Base-by-base conservation (phyloP, 2,113 vertebrate species). In the Cryptomyrus ogoouensis region DNA sequence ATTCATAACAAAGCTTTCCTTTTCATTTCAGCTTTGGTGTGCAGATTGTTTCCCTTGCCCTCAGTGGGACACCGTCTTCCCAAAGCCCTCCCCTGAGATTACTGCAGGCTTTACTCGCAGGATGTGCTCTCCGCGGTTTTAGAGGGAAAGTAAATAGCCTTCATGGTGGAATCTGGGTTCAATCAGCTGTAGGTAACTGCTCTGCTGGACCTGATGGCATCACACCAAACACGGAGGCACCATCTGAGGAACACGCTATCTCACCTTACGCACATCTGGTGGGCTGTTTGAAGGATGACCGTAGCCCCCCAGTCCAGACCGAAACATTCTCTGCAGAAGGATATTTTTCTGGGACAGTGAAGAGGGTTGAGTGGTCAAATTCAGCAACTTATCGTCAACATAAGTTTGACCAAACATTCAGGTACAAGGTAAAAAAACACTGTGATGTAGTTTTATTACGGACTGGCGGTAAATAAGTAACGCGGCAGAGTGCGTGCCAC, bases 231-330 rank as follows among this genome's bases (percentile, higher is more conserved):
- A 62, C 17, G 42, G 87, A 19, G 31, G 35, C 44, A 39, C 91
- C 93, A 3, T 62, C 56, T 62, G 56, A 62, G 56, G 56, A 62
- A 62, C 56, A 58, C 19, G 19, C 53, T 24, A 7, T 56, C 53
- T 56, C 19, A 56, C 19, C 53, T 21, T 56, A 24, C 19, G 17
- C 17, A 58, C 56, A 58, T 58, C 21, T 19, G 1, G 91, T 88
- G 93, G 93, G 92, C 92, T 93, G 92, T 92, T 92, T 92, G 15
- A 44, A 56, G 53, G 53, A 7, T 24, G 53, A 7, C 21, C 5
- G 53, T 24, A 56, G 53, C 53, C 8, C 5, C 21, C 21, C 56
- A 58, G 56, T 58, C 56, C 56, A 5, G 21, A 24, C n/a, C 3
- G 10, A n/a, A 66, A 27, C 62, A 70, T 70, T 70, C n/a, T 70